Conservation (phyloP, 1,140 invertebrate species). For the Drosophila rufa region DNA sequence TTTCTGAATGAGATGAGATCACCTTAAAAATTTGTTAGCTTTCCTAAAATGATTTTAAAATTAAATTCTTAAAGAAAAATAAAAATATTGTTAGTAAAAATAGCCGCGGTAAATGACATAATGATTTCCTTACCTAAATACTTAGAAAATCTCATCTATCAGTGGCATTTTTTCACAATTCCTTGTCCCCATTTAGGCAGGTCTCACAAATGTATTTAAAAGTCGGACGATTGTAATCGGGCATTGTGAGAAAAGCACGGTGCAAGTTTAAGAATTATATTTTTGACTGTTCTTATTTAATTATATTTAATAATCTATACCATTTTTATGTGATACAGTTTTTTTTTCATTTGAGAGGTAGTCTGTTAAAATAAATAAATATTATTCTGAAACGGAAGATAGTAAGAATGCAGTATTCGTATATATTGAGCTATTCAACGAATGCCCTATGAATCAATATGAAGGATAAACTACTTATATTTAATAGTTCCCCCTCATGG, state of each 20-base stretch:
- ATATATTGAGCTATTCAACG: neutral
- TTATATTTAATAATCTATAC: neutral
- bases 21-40: no score
- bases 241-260: neutral
- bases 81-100: neutral
- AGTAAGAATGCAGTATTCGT: no score
- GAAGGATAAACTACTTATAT: neutral
- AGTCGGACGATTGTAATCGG: neutral
- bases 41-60: neutral
- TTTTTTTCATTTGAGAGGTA: no score
- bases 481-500: neutral
- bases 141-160: neutral
- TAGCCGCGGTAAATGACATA: neutral
- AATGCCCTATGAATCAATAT: neutral
- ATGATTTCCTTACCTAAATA: neutral
- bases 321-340: no score
- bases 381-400: no score
- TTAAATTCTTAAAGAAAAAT: neutral
- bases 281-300: no score
- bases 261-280: no score
- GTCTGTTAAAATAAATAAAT: no score
- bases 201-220: neutral
- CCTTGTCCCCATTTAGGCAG: no score
- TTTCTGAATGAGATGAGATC: neutral
- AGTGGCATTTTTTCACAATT: no score